Evolutionary conservation across 2,888 invertebrate species (phyloP).

Genomic region (Orthosia incerta): DNA sequence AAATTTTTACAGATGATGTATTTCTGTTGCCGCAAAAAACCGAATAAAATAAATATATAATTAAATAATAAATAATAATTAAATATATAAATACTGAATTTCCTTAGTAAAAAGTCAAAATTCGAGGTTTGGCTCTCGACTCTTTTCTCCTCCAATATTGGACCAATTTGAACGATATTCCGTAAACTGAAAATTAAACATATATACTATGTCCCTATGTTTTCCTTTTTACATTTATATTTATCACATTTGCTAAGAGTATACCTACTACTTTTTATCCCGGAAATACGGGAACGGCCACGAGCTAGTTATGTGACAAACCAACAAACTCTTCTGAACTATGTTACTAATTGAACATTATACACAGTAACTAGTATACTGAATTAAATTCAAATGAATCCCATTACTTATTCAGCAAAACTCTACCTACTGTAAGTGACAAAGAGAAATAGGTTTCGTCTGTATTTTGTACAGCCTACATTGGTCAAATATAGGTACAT

Average conservation of each 20-base stretch:
- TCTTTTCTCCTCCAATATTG: too few relatives aligned
- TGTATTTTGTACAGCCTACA: neutral
- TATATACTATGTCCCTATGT: too few relatives aligned
- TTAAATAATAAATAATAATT: too few relatives aligned
- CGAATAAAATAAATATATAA: too few relatives aligned
- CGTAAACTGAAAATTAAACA: too few relatives aligned
- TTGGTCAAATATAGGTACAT: neutral
- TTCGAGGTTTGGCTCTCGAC: too few relatives aligned
- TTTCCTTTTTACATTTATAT: too few relatives aligned
- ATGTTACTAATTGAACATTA: neutral
- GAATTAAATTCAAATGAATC: constrained; percentile 28
- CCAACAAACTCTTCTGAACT: neutral
- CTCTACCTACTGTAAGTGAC: constrained; percentile 10
- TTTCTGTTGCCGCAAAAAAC: too few relatives aligned
- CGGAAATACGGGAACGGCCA: neutral
- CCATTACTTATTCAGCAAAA: constrained; percentile 39
- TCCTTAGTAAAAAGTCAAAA: too few relatives aligned
- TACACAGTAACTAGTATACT: neutral
- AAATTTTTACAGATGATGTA: too few relatives aligned
- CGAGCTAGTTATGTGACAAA: neutral
- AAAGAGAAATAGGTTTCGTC: constrained; percentile 38
- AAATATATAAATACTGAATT: too few relatives aligned
- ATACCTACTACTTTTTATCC: neutral
- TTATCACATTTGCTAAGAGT: neutral
- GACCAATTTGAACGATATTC: too few relatives aligned